Conservation (phyloP, 2,797 vertebrate species). For the Catostomus latipinnis region DNA sequence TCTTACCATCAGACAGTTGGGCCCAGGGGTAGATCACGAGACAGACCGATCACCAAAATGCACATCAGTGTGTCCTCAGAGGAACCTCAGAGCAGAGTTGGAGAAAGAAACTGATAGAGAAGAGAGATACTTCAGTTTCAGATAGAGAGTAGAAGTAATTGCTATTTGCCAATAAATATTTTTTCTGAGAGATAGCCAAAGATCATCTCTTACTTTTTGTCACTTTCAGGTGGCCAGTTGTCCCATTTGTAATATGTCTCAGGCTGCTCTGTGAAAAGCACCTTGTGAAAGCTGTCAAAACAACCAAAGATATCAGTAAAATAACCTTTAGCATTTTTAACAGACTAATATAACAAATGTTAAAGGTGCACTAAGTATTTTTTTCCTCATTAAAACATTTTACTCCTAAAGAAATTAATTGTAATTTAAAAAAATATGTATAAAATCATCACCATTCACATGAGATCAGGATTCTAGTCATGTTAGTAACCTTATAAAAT, state of each 20-base stretch:
- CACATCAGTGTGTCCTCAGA: constrained; percentile 96
- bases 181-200: background rate
- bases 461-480: too few species aligned
- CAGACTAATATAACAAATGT: too few species aligned
- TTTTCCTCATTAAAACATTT: too few species aligned
- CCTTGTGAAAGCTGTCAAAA: constrained; percentile 91
- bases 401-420: too few species aligned
- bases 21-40: constrained; percentile 92
- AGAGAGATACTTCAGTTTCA: background rate
- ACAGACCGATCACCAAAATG: constrained; percentile 94
- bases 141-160: background rate
- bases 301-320: background rate
- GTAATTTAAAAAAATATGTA: too few species aligned
- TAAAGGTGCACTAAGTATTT: too few species aligned
- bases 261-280: constrained; percentile 97
- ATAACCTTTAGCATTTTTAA: too few species aligned
- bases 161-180: background rate
- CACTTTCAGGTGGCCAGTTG: constrained; percentile 98
- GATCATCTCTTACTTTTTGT: constrained; percentile 89
- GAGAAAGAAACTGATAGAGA: constrained; percentile 88
- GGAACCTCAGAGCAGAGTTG: constrained; percentile 98
- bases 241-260: constrained; percentile 99
- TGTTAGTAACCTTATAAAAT: too few species aligned
- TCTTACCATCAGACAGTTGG: constrained; percentile 90
- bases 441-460: too few species aligned